phyloP scores from a whole-genome alignment of 2,888 invertebrate species.

The Thymelicus lineola region DNA sequence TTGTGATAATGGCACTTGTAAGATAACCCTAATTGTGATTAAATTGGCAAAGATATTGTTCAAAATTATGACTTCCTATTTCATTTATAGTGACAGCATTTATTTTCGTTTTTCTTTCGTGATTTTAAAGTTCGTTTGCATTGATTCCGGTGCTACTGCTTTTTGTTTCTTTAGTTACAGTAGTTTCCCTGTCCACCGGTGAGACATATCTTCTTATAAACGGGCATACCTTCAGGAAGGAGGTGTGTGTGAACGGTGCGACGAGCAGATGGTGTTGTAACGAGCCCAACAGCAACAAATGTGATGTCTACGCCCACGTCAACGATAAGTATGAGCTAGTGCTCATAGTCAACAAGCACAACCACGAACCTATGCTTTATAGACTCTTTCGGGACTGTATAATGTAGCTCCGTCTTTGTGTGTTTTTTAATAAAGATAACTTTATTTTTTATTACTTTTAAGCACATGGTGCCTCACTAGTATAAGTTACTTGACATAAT shows the following conservation, averaged over 20 bases:
- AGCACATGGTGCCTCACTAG: constrained; percentile 25
- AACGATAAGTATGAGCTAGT: constrained; percentile 68
- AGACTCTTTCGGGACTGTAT: constrained; percentile 65
- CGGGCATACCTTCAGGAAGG: constrained; percentile 69
- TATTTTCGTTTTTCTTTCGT: background rate
- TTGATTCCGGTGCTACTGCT: constrained; percentile 8
- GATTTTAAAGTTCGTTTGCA: background rate
- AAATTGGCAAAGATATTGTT: too few species aligned
- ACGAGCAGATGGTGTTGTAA: constrained; percentile 67
- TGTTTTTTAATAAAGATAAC: constrained; percentile 31
- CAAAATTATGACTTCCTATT: background rate
- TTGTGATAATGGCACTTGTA: too few species aligned
- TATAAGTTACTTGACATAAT: constrained; percentile 21
- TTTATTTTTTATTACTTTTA: constrained; percentile 19
- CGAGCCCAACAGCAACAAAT: constrained; percentile 61
- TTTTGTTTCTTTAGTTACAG: constrained; percentile 62
- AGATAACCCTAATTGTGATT: too few species aligned
- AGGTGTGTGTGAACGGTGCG: constrained; percentile 55
- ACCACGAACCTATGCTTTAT: constrained; percentile 68
- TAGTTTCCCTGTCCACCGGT: constrained; percentile 66
- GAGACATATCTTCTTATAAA: constrained; percentile 67
- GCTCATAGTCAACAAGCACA: constrained; percentile 61
- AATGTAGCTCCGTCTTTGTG: constrained; percentile 49
- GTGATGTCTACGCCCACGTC: constrained; percentile 65
- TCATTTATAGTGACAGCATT: background rate